These are phyloP conservation scores for Julus scanicus DNA, from an alignment of 2,888 invertebrate genomes.

Conservation along the genomic window DNA sequence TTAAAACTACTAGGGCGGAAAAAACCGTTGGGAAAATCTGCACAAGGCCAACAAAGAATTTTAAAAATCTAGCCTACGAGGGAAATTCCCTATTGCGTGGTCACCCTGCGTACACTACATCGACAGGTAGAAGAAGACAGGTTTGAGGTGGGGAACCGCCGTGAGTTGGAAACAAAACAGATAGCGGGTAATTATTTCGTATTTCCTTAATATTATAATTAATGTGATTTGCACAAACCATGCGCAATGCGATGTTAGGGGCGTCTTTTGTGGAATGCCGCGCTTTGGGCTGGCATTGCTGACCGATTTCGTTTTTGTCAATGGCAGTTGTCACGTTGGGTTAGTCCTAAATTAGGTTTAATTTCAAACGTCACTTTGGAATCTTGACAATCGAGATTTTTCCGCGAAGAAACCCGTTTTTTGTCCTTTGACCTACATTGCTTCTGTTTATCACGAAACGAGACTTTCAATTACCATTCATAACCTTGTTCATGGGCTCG, in stretches of 20 bases:
- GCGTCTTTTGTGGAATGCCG: not conserved
- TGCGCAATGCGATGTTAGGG: not conserved
- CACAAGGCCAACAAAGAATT: too few species aligned
- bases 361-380: not conserved
- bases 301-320: not conserved
- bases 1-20: too few species aligned
- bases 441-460: not conserved
- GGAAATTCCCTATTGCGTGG: too few species aligned
- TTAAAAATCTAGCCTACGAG: too few species aligned
- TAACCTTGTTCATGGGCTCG: not conserved
- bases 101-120: not conserved
- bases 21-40: too few species aligned
- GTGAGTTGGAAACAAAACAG: not conserved
- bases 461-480: not conserved
- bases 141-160: slow-evolving; percentile 11
- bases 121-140: not conserved
- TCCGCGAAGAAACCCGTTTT: not conserved
- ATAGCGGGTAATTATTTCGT: not conserved
- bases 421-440: not conserved
- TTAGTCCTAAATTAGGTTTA: slow-evolving; percentile 11
- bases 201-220: not conserved
- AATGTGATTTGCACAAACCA: not conserved
- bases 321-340: slow-evolving; percentile 30
- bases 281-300: not conserved
- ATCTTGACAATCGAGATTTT: not conserved